Conservation (phyloP, 2,797 vertebrate species). For the Distichodus sexfasciatus region DNA sequence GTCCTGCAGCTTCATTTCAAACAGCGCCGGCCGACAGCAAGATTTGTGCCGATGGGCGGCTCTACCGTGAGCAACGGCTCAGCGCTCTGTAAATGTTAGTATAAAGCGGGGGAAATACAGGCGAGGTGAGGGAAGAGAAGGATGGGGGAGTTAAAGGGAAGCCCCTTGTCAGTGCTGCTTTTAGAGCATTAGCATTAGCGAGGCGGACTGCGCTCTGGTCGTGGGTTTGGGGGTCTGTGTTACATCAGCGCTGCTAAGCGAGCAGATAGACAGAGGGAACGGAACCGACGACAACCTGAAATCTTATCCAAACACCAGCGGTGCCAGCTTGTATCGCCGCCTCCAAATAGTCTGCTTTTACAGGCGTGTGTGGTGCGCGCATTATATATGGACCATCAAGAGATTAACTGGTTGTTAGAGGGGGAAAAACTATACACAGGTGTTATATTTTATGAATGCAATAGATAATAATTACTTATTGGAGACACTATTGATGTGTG, state of each 20-base stretch:
- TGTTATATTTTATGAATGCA: too few species aligned
- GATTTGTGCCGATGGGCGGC: background rate
- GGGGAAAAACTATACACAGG: too few species aligned
- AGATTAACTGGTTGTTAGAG: too few species aligned
- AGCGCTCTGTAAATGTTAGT: conserved; percentile 32
- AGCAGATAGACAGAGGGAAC: conserved; percentile 29
- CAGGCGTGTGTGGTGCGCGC: background rate
- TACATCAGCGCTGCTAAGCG: conserved; percentile 25
- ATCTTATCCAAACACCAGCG: conserved; percentile 43
- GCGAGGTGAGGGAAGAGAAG: background rate
- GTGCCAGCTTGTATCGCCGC: conserved; percentile 21
- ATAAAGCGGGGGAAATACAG: background rate
- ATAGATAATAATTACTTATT: too few species aligned
- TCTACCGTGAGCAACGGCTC: background rate
- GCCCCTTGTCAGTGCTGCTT: background rate
- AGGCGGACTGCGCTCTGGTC: background rate
- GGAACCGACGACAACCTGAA: conserved; percentile 17
- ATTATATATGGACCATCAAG: too few species aligned
- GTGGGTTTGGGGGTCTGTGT: conserved; percentile 16
- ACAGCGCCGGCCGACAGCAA: background rate
- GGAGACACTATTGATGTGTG: too few species aligned
- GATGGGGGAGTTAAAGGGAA: background rate
- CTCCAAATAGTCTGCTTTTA: conserved; percentile 11
- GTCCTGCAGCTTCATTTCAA: too few species aligned
- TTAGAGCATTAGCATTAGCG: background rate